Evolutionary conservation across 2,888 invertebrate species (phyloP), one percentile per base, ranked within the genome.

Genomic region (Drymonia ruficornis): DNA sequence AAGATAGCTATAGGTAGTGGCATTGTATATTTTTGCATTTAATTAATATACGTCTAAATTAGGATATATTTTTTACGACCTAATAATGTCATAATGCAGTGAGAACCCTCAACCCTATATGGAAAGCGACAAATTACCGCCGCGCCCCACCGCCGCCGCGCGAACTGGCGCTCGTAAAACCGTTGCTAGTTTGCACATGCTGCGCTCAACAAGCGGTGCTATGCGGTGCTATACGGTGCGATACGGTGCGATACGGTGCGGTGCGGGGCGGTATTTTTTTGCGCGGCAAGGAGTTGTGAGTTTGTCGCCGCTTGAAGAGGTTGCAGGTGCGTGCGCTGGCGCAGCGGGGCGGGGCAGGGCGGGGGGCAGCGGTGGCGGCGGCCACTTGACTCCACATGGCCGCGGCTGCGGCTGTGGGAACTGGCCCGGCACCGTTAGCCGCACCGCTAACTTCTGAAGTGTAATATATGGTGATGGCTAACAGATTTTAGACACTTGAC

Each of bases 381-480:
- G 23, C 53, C 84, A 82, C 84, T 83, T 65, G 77, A 80, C 60
- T 53, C 65, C 84, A 83, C 80, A 79, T 83, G 83, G 83, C 42
- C 19, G 23, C 18, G 45, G 29, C 51, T 50, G 43, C 29, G 40
- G 19, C 51, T 52, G 59, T 58, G 60, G 63, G 72, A 70, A 70
- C 67, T 9, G 47, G 44, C 55, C 28, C 56, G 51, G 45, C 59
- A 46, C 57, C 51, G 52, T 43, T 36, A 28, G n/a, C 19, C 51
- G 23, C 50, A 28, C 19, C 51, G 23, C 50, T 18, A 54, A 52
- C 18, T 31, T 50, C 44, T 55, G 36, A 58, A 46, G 56, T 38
- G 50, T 59, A 56, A 60, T 65, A 47, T 56, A 59, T 59, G 50
- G 40, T 38, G 55, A 55, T 19, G 56, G 54, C 18, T 46, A 50